Base-by-base conservation (phyloP, 2,888 invertebrate species). In the Cheilosia vulpina region DNA sequence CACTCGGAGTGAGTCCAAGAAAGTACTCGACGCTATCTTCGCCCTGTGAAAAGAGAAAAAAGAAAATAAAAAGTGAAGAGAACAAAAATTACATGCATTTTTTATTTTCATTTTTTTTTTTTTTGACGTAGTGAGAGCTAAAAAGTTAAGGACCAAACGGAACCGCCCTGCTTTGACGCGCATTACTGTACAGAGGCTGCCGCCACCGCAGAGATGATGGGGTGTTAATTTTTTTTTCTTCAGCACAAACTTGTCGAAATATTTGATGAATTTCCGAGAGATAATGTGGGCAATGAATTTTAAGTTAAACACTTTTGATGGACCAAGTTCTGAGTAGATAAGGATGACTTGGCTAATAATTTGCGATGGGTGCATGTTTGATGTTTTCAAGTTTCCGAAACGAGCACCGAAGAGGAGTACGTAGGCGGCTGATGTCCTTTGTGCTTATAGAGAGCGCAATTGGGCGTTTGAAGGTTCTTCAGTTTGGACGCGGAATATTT, bases 21-120 rank as follows among this genome's bases (percentile, higher is more conserved):
- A 97, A 98, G 93, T 98, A 98, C 92, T 98, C 98, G 87, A 98
- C 97, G 91, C 97, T 98, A 93, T 98, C 98, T 93, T 98, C 98
- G 83, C 98, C 98, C 98, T 98, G 93, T 41, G 62, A 77, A 71
- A 34, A 77, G 63, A 75, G 2, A 9, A 58, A 65, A 45, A 73
- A 4, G 0, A 27, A 27, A 24, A n/a, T n/a, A n/a, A n/a, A 24
- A 24, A 24, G 24, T 24, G 24, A 24, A 6, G 5, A 1, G 5
- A 1, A 53, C 84, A 81, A 72, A 87, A 87, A 75, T 17, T 27
- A 50, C 15, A 17, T 45, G 19, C 55, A 47, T 47, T 50, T 19
- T 6, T 21, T 69, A 15, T 6, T 21, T n/a, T n/a, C n/a, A n/a
- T n/a, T 62, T 77, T 47, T 69, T 55, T 27, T 45, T 53, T 41